Conservation (phyloP, 2,888 invertebrate species). For the Agrotis segetum region DNA sequence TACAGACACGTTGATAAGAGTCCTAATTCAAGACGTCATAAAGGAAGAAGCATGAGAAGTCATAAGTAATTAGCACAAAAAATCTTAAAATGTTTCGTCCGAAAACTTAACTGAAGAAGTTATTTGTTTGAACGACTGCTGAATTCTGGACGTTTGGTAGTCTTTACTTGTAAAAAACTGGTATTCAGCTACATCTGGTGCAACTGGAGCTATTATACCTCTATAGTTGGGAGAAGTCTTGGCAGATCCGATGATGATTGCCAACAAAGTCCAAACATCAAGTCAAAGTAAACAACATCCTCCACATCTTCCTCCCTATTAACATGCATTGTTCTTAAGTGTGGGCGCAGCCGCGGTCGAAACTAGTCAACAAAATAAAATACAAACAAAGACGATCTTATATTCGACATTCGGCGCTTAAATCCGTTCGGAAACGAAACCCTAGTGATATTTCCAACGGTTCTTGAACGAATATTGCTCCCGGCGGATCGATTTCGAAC, state of each 20-base stretch:
- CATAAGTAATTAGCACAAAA: no score
- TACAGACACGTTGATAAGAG: neutral
- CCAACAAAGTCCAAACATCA: neutral
- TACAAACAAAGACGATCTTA: slow-evolving; percentile 56
- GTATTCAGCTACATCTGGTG: no score
- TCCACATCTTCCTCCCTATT: neutral
- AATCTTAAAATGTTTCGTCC: neutral
- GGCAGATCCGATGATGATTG: no score
- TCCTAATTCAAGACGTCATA: neutral
- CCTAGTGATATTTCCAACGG: slow-evolving; percentile 78
- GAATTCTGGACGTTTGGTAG: no score
- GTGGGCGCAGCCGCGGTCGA: slow-evolving; percentile 9
- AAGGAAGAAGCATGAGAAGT: neutral
- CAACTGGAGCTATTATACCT: no score
- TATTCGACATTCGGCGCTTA: slow-evolving; percentile 60
- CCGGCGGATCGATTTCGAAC: slow-evolving; percentile 77
- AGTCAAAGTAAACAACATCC: neutral
- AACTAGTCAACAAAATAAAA: slow-evolving; percentile 47
- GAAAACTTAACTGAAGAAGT: neutral
- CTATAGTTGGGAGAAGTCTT: no score
- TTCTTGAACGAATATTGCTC: slow-evolving; percentile 78
- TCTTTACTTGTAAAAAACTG: no score
- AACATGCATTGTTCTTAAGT: neutral
- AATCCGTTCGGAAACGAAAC: slow-evolving; percentile 74
- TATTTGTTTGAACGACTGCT: no score